Base-by-base conservation (phyloP, 30 jellyfish, hydroid and myxozoan genomes). In the Pelagia noctiluca region DNA sequence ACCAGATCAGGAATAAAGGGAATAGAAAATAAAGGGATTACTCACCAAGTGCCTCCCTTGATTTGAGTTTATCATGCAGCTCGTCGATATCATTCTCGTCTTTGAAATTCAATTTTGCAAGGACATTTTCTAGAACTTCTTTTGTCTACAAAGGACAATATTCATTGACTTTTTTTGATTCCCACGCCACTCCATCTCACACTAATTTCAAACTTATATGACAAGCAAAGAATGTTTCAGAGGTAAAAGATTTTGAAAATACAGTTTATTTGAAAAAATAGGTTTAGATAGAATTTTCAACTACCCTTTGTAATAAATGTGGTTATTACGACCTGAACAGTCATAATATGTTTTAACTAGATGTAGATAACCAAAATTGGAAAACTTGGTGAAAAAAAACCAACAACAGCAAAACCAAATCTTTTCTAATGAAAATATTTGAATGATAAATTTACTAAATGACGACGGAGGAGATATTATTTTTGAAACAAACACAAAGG, bases 11-110 rank as follows among this genome's bases (percentile, higher is more conserved):
- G n/a, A n/a, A n/a, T n/a, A n/a, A n/a, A n/a, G n/a, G n/a, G n/a
- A n/a, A n/a, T n/a, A n/a, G n/a, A n/a, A n/a, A n/a, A n/a, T n/a
- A n/a, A n/a, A n/a, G n/a, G n/a, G n/a, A n/a, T n/a, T n/a, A n/a
- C n/a, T n/a, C 52, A 82, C 92, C 92, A 26, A 82, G 78, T 18
- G 86, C 92, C 4, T 82, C 92, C 36, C 92, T 82, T 33, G 86
- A 68, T 35, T 82, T 82, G 38, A 82, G 24, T 29, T 82, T 82
- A 26, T 69, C 92, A 32, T 52, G 67, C 80, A 82, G 57, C 64
- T 82, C 86, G 37, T 82, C 80, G 19, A 82, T 69, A 21, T 33
- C 50, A 36, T 52, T 48, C 29, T 69, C 86, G 46, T 63, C 50
- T 50, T 61, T 63, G 63, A 82, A 82, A 29, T 71, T 65, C 73